Evolutionary conservation across 2,797 vertebrate genomes (phyloP).

Genomic region (Falco naumanni): DNA sequence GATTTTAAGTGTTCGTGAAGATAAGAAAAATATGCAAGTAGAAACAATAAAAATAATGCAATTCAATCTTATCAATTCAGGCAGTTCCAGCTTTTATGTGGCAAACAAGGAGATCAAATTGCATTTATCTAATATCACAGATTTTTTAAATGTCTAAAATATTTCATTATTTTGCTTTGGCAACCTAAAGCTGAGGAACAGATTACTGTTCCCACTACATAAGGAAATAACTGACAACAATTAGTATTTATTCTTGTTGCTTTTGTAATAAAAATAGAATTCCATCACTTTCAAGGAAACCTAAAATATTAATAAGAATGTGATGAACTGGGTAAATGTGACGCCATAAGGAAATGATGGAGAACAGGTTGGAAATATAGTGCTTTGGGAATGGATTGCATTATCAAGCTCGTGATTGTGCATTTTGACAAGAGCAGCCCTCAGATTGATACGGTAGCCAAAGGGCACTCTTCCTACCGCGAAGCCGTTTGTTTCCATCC

Average conservation of each 20-base stretch:
- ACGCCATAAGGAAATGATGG: constrained; percentile 74
- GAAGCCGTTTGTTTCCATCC: constrained; percentile 60
- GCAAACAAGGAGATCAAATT: constrained; percentile 72
- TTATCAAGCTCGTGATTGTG: constrained; percentile 69
- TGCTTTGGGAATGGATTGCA: constrained; percentile 71
- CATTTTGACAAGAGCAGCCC: constrained; percentile 72
- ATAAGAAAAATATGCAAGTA: constrained; percentile 55
- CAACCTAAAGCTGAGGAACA: constrained; percentile 66
- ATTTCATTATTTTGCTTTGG: constrained; percentile 72
- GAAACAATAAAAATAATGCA: constrained; percentile 68
- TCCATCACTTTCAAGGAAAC: constrained; percentile 73
- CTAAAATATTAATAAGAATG: constrained; percentile 74
- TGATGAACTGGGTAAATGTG: constrained; percentile 73
- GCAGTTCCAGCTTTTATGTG: constrained; percentile 68
- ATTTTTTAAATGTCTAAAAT: constrained; percentile 67
- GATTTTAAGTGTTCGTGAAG: constrained; percentile 46
- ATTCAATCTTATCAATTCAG: constrained; percentile 71
- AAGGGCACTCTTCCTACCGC: constrained; percentile 68
- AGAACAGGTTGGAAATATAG: constrained; percentile 72
- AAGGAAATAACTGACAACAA: constrained; percentile 71
- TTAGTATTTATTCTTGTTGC: constrained; percentile 74
- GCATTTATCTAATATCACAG: constrained; percentile 71
- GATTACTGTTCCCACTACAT: constrained; percentile 70
- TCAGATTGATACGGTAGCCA: constrained; percentile 72
- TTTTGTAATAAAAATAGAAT: constrained; percentile 75